phyloP scores from a whole-genome alignment of 92 coral and sea anemone species.

The Siderastrea radians region DNA sequence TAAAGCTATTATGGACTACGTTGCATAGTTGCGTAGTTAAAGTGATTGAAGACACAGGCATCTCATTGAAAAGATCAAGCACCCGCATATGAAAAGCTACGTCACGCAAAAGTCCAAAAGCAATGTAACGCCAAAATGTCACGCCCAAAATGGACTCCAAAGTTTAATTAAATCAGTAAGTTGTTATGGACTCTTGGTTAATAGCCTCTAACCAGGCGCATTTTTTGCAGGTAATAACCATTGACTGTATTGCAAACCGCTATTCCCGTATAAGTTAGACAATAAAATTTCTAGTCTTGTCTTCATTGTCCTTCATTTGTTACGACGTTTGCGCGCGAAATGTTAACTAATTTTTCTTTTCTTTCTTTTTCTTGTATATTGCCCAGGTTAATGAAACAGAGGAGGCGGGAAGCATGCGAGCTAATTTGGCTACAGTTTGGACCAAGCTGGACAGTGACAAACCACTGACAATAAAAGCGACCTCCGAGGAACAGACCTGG shows the following conservation, averaged over 20 bases:
- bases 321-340: not conserved
- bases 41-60: too few species aligned
- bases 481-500: constrained; percentile 79
- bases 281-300: too few species aligned
- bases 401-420: constrained; percentile 72
- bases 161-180: too few species aligned
- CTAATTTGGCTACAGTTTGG: constrained; percentile 79
- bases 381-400: constrained; percentile 81
- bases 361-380: not conserved
- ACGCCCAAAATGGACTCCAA: not conserved
- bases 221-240: too few species aligned
- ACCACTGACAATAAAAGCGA: constrained; percentile 42
- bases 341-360: not conserved
- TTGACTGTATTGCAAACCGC: too few species aligned
- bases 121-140: not conserved
- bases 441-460: constrained; percentile 49
- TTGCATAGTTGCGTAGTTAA: too few species aligned
- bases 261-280: too few species aligned
- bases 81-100: not conserved
- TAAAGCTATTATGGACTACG: too few species aligned
- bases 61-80: too few species aligned
- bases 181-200: not conserved
- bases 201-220: too few species aligned
- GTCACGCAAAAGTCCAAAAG: not conserved
- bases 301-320: too few species aligned